Evolutionary conservation across 1,140 invertebrate genomes (phyloP).

Genomic region (Pectinophora gossypiella): DNA sequence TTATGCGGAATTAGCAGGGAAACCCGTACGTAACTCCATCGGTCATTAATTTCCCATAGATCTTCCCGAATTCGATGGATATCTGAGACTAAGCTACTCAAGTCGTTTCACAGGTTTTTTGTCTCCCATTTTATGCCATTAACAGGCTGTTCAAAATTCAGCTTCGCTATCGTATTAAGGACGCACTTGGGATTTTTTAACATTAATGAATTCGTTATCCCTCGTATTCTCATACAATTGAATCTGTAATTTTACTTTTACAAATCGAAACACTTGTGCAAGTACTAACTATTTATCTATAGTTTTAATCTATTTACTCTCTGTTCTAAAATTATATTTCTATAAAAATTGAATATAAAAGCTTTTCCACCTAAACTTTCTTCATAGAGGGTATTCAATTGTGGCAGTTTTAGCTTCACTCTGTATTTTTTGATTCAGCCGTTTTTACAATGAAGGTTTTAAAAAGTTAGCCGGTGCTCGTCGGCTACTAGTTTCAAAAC

Average conservation of each 20-base stretch:
- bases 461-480: background rate
- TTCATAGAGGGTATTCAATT: no score
- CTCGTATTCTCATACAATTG: conserved; percentile 21
- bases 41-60: background rate
- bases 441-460: background rate
- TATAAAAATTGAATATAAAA: no score
- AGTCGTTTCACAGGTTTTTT: background rate
- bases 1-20: no score
- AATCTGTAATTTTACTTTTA: conserved; percentile 27
- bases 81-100: background rate
- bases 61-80: background rate
- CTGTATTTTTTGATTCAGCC: background rate
- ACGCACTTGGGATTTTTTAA: conserved; percentile 34
- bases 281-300: no score
- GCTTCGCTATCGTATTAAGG: conserved; percentile 30
- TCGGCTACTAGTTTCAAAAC: background rate
- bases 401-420: background rate
- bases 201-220: conserved; percentile 39
- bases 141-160: conserved; percentile 37
- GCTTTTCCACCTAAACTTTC: no score
- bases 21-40: no score
- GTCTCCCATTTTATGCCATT: conserved; percentile 18
- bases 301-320: no score
- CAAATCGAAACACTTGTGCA: no score
- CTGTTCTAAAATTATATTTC: no score